Conservation (phyloP, 92 coral and sea anemone species). For the Nematostella vectensis region DNA sequence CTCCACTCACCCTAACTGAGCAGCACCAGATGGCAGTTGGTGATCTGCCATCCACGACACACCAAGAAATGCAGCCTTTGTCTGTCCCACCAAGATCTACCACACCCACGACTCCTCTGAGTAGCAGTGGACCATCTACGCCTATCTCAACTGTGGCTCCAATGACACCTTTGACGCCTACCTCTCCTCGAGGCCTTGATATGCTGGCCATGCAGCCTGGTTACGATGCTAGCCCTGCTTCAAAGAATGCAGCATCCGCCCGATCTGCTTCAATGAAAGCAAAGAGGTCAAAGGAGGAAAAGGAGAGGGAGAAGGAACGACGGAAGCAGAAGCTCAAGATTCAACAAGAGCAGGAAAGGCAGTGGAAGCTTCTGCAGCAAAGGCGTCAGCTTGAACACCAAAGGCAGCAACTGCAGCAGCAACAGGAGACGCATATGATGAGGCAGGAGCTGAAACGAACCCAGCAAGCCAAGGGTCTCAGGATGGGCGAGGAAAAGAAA, state of each 20-base stretch:
- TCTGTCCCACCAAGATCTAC: not conserved
- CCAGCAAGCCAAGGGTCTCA: conserved; percentile 65
- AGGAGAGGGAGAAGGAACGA: conserved; percentile 80
- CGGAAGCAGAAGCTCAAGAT: conserved; percentile 69
- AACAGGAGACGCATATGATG: conserved; percentile 64
- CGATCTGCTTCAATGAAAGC: conserved; percentile 32
- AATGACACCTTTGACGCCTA: conserved; percentile 31
- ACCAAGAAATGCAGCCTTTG: not conserved
- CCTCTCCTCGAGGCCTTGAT: not conserved
- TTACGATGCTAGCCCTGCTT: conserved; percentile 1
- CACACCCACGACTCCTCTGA: conserved; percentile 20
- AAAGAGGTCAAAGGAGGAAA: conserved; percentile 75
- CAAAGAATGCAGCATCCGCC: conserved; percentile 13
- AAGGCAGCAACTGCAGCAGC: conserved; percentile 90
- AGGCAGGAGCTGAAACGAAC: conserved; percentile 74
- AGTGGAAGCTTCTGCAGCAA: conserved; percentile 97
- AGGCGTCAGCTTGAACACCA: conserved; percentile 86
- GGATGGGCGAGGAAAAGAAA: conserved; percentile 64
- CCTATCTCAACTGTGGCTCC: conserved; percentile 63
- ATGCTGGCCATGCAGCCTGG: not conserved
- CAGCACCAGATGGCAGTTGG: not conserved
- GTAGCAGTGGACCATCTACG: conserved; percentile 33
- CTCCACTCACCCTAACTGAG: not conserved
- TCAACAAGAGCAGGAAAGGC: conserved; percentile 92
- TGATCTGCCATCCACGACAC: not conserved